A percentile compares a stretch with the other conserved stretches of the same genome.
Conservation (phyloP, 2,888 invertebrate genomes). For the Willowsia nigromaculata region DNA sequence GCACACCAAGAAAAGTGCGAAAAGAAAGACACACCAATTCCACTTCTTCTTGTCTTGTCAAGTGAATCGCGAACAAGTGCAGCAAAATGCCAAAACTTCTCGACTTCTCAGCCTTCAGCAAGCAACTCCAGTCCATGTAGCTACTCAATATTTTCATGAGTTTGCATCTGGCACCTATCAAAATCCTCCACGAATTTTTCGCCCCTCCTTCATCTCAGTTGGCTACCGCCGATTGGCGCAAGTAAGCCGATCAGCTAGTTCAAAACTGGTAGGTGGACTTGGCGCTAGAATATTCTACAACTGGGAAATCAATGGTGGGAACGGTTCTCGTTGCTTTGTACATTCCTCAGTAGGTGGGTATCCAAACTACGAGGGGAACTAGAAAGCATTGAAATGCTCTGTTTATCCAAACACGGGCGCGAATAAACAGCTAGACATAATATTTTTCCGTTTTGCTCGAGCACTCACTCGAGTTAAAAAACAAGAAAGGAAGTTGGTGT, state of each 20-base stretch:
- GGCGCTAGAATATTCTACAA: conserved; percentile 56
- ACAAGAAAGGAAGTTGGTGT: too few relatives aligned
- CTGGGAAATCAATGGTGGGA: conserved; percentile 28
- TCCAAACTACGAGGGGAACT: background rate
- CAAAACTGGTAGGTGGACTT: background rate
- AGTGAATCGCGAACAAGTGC: background rate
- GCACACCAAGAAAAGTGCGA: background rate
- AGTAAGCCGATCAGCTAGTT: conserved; percentile 37
- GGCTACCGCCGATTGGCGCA: conserved; percentile 58
- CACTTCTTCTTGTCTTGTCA: background rate
- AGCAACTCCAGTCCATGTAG: background rate
- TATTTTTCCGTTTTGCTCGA: conserved; percentile 38
- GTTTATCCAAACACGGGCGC: background rate
- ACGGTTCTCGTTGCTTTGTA: conserved; percentile 1
- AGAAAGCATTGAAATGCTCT: background rate
- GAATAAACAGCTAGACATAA: background rate
- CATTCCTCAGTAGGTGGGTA: background rate
- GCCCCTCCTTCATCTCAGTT: conserved; percentile 70
- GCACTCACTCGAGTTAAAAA: too few relatives aligned
- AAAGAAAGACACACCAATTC: background rate
- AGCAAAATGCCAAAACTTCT: background rate
- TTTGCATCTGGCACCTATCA: conserved; percentile 52
- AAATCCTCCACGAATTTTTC: conserved; percentile 65
- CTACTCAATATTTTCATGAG: conserved; percentile 52
- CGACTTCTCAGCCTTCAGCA: background rate